Percentiles rank a stretch among this genome's conserved stretches.
Evolutionary conservation across 2,113 vertebrate genomes (phyloP).

Genomic region (Gymnobelideus leadbeateri): DNA sequence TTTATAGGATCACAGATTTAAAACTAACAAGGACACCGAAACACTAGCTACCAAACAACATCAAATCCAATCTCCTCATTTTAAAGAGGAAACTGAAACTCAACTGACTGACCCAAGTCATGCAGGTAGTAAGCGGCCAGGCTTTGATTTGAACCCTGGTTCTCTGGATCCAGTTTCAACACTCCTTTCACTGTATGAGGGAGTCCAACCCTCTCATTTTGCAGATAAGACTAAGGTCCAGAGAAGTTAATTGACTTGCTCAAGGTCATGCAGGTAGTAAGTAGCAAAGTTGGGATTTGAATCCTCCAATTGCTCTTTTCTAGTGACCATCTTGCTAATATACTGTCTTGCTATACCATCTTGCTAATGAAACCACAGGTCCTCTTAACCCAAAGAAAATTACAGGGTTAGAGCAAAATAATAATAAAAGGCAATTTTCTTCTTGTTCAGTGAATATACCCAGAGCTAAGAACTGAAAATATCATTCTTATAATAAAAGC

Average conservation of each 20-base stretch:
- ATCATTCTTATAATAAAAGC: slow-evolving; percentile 16
- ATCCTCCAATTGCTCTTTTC: not conserved
- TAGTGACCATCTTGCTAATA: not conserved
- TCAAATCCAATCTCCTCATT: not conserved
- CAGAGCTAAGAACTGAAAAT: slow-evolving; percentile 7
- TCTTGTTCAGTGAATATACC: not conserved
- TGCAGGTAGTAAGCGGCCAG: not conserved
- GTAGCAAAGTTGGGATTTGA: not conserved
- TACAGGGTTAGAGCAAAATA: not conserved
- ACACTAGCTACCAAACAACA: not conserved
- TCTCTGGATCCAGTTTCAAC: not conserved
- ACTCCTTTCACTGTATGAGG: not conserved
- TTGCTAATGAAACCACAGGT: not conserved
- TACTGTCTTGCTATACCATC: too few relatives aligned
- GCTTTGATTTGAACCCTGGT: not conserved
- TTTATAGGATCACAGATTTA: not conserved
- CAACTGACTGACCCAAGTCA: not conserved
- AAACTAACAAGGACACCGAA: not conserved
- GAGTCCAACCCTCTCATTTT: not conserved
- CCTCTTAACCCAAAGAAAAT: not conserved
- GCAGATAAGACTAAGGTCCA: not conserved
- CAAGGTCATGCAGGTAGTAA: not conserved
- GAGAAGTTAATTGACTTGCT: not conserved
- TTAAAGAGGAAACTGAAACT: not conserved
- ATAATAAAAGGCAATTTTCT: slow-evolving; percentile 25